These are phyloP conservation scores for Propithecus perrieri DNA, from an alignment of 2,797 vertebrate genomes.

Conservation along the genomic window DNA sequence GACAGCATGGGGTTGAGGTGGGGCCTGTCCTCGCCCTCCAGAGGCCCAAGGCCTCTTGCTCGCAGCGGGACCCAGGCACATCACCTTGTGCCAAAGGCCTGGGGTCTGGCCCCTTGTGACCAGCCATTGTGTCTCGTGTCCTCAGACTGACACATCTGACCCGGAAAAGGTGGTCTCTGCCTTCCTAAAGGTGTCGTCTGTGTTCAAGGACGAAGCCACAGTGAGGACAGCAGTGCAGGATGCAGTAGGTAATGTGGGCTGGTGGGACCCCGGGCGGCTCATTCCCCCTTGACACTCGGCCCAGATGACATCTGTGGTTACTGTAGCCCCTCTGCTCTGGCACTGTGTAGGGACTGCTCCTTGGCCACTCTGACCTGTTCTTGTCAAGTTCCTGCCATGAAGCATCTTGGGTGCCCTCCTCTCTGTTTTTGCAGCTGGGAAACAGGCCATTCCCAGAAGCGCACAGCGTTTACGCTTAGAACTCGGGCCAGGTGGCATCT, in stretches of 20 bases:
- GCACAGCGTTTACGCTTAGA: background rate
- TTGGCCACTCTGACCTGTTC: rapidly evolving
- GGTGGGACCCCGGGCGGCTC: rapidly evolving
- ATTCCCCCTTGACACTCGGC: rapidly evolving
- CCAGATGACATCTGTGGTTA: rapidly evolving
- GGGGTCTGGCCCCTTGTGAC: background rate
- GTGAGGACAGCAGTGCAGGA: conserved; percentile 89
- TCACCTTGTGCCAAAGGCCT: background rate
- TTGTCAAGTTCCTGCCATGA: rapidly evolving
- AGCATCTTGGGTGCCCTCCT: background rate
- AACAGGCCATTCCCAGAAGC: background rate
- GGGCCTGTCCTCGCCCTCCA: background rate
- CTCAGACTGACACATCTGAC: conserved; percentile 92
- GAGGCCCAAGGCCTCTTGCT: background rate
- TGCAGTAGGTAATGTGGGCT: conserved; percentile 81
- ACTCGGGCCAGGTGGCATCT: background rate
- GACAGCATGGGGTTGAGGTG: rapidly evolving
- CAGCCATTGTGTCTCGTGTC: background rate
- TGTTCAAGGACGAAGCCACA: conserved; percentile 93
- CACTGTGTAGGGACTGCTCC: rapidly evolving
- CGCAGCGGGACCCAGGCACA: background rate
- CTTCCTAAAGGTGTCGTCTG: conserved; percentile 95
- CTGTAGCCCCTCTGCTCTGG: background rate
- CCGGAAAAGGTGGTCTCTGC: conserved; percentile 90
- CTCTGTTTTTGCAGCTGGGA: background rate